Percentiles rank a stretch among this genome's conserved stretches.
Conservation (phyloP, 92 coral and sea anemone species). For the Zoanthus sansibaricus region DNA sequence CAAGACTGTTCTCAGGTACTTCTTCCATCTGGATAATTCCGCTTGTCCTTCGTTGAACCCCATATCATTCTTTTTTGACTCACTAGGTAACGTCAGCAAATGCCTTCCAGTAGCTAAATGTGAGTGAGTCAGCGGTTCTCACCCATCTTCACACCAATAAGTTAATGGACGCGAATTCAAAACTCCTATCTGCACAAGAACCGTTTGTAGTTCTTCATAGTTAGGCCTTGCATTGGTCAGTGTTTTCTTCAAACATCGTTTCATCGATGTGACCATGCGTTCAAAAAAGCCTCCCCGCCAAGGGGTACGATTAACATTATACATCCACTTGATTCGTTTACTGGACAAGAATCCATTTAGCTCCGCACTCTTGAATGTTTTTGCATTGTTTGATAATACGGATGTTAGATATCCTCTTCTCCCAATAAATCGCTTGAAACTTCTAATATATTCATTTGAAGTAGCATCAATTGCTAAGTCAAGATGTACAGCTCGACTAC, state of each 20-base stretch:
- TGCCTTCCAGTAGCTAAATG: constrained; percentile 25
- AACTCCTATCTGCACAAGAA: constrained; percentile 19
- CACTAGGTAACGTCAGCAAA: background rate
- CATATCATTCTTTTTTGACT: no score
- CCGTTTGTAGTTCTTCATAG: constrained; percentile 28
- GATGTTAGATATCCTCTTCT: constrained; percentile 36
- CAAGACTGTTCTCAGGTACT: background rate
- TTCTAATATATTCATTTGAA: no score
- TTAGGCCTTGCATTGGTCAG: constrained; percentile 38
- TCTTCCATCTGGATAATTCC: background rate
- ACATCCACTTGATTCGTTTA: no score
- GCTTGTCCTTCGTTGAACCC: no score
- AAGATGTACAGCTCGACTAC: no score
- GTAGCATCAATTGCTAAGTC: no score
- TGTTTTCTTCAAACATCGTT: no score
- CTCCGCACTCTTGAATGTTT: constrained; percentile 1
- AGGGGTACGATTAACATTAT: constrained; percentile 27
- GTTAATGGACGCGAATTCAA: background rate
- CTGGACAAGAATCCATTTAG: background rate
- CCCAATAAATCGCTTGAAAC: no score
- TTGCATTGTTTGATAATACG: no score
- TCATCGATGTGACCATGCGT: constrained; percentile 31
- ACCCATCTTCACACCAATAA: background rate
- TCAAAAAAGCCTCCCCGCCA: constrained; percentile 4
- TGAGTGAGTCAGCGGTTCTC: constrained; percentile 37